A percentile compares a stretch with the other conserved stretches of the same genome.
Conservation (phyloP, 1,140 invertebrate species). For the Drosophila nebulosa region DNA sequence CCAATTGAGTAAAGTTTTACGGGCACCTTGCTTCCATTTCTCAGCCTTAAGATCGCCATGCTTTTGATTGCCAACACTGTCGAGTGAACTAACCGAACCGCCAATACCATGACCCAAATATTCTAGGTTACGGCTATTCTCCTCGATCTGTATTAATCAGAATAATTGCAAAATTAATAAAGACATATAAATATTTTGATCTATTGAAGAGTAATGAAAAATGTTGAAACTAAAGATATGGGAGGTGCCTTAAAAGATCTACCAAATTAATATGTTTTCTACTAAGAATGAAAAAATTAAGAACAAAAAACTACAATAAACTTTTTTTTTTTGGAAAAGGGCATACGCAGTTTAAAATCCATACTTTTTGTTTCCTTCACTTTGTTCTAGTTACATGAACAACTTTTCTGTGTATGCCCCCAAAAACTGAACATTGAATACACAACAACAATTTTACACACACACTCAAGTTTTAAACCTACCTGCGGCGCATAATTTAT, state of each 20-base stretch:
- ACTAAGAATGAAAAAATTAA: constrained; percentile 18
- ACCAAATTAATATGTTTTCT: constrained; percentile 36
- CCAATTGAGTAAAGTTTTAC: constrained; percentile 96
- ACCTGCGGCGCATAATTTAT: constrained; percentile 81
- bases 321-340: neutral
- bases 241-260: constrained; percentile 35
- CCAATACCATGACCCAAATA: constrained; percentile 91
- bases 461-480: constrained; percentile 47
- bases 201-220: constrained; percentile 13
- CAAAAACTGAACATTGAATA: neutral
- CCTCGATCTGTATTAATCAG: constrained; percentile 90
- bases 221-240: constrained; percentile 48
- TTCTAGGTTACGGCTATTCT: constrained; percentile 94
- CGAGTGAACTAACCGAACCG: constrained; percentile 89
- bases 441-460: constrained; percentile 4
- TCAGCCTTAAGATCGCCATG: constrained; percentile 86
- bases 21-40: constrained; percentile 92
- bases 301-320: constrained; percentile 1
- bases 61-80: constrained; percentile 84
- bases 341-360: neutral
- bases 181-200: neutral
- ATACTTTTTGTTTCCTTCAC: neutral
- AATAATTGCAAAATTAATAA: constrained; percentile 4
- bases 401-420: neutral
- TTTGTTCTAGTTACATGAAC: neutral